A percentile compares a stretch with the other conserved stretches of the same genome.
Conservation (phyloP, 2,888 invertebrate genomes). For the Thumatha senex region DNA sequence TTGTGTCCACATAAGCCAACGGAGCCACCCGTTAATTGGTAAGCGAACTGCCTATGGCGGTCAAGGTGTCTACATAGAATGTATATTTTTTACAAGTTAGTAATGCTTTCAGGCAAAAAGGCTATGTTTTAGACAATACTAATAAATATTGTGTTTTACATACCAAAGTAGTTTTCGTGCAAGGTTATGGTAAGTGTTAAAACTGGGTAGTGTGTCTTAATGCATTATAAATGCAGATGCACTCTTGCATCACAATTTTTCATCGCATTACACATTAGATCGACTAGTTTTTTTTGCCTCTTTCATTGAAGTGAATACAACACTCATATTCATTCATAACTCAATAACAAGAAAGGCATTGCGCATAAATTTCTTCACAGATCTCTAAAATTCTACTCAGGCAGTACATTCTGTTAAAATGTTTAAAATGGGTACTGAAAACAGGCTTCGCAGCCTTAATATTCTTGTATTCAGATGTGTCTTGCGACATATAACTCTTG, state of each 20-base stretch:
- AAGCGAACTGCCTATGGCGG: too few species aligned
- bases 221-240: neutral
- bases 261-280: neutral
- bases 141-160: too few species aligned
- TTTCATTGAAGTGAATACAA: slow-evolving; percentile 18
- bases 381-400: slow-evolving; percentile 24
- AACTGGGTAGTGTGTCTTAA: neutral
- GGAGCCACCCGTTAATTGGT: too few species aligned
- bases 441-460: slow-evolving; percentile 28
- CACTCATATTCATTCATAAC: slow-evolving; percentile 12
- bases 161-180: too few species aligned
- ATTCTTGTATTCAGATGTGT: slow-evolving; percentile 2
- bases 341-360: slow-evolving; percentile 25
- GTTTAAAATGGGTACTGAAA: slow-evolving; percentile 12
- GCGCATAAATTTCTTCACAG: slow-evolving; percentile 15
- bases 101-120: too few species aligned
- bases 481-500: neutral
- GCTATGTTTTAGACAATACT: too few species aligned
- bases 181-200: too few species aligned
- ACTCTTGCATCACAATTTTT: neutral
- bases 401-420: slow-evolving; percentile 12
- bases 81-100: too few species aligned
- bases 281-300: neutral
- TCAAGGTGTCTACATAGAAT: too few species aligned
- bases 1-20: too few species aligned